Percentiles rank a stretch among this genome's conserved stretches.
Conservation (phyloP, 2,797 vertebrate species). For the Hipposideros larvatus region DNA sequence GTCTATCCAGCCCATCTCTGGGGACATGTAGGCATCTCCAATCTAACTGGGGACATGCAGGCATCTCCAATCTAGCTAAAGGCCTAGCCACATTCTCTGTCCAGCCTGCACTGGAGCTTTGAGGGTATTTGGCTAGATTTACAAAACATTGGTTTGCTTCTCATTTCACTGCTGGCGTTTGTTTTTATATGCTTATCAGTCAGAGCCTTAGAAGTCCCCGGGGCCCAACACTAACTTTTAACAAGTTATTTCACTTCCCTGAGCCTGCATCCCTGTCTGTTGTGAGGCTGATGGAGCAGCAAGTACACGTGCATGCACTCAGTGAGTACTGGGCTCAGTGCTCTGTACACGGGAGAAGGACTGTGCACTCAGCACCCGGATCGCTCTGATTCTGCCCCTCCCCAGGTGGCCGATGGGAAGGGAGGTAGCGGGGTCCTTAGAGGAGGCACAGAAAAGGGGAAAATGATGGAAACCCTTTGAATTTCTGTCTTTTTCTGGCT, state of each 20-base stretch:
- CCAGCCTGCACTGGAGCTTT: background rate
- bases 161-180: background rate
- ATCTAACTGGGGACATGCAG: background rate
- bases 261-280: background rate
- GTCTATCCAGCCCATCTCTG: background rate
- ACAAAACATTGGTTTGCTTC: background rate
- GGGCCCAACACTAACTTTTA: background rate
- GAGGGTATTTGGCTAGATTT: background rate
- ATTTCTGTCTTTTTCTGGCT: background rate
- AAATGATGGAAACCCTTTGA: conserved; percentile 2
- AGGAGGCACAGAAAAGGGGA: background rate
- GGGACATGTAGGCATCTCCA: too few species aligned
- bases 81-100: background rate
- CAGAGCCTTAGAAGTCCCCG: background rate
- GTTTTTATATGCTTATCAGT: background rate
- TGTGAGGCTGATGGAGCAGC: background rate
- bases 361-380: background rate
- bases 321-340: background rate
- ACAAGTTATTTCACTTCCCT: background rate
- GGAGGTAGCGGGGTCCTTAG: background rate
- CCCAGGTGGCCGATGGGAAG: background rate
- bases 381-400: background rate
- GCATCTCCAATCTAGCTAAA: background rate
- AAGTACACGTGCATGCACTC: background rate
- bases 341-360: background rate